A percentile compares a stretch with the other conserved stretches of the same genome.
Conservation (phyloP, 1,140 invertebrate species). For the Glomeris maerens region DNA sequence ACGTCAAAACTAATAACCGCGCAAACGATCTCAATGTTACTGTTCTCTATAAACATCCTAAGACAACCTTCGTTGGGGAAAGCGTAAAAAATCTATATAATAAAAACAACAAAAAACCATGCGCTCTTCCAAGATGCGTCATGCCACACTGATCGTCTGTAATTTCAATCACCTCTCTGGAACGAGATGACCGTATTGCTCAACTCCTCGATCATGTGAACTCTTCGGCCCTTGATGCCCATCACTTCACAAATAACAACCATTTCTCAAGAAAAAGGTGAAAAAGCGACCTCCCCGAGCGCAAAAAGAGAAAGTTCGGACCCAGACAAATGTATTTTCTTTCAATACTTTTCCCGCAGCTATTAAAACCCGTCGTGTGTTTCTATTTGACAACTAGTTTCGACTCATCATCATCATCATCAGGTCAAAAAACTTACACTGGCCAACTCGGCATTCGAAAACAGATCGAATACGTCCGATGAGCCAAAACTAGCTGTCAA, state of each 20-base stretch:
- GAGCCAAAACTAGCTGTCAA: too few relatives aligned
- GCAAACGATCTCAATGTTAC: neutral
- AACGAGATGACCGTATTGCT: conserved; percentile 95
- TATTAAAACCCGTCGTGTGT: too few relatives aligned
- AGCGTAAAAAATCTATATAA: too few relatives aligned
- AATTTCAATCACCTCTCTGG: conserved; percentile 69
- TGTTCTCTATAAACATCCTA: neutral
- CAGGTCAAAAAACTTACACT: too few relatives aligned
- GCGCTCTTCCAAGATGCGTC: too few relatives aligned
- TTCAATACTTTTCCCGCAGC: neutral
- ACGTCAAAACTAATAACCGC: neutral
- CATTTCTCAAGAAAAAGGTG: neutral
- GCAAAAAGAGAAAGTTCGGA: neutral
- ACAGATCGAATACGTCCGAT: neutral
- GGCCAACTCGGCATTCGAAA: too few relatives aligned
- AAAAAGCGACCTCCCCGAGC: neutral
- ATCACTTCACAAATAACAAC: conserved; percentile 52
- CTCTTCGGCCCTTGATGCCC: conserved; percentile 92
- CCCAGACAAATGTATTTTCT: neutral
- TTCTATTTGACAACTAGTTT: too few relatives aligned
- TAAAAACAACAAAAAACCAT: too few relatives aligned
- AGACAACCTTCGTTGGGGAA: too few relatives aligned
- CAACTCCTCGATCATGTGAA: conserved; percentile 94
- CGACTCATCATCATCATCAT: too few relatives aligned
- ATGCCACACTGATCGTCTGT: neutral